These are phyloP conservation scores for Polietes domitor DNA, from an alignment of 2,888 invertebrate genomes.

Conservation along the genomic window DNA sequence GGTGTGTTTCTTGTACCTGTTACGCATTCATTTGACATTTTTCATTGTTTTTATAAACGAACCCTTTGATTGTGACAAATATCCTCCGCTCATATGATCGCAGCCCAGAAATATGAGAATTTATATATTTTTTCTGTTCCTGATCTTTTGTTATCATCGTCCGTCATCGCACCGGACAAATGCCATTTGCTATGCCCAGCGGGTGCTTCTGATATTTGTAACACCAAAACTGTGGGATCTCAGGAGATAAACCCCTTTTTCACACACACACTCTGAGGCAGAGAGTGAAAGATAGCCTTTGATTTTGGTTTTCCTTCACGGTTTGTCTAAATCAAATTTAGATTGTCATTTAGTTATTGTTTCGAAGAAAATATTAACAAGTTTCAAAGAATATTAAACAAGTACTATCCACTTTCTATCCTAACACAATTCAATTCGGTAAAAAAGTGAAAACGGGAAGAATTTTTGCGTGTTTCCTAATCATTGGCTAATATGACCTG, in stretches of 20 bases:
- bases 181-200: slow-evolving; percentile 1
- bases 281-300: not conserved
- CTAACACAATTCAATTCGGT: no score
- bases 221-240: not conserved
- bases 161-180: not conserved
- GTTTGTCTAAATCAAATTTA: not conserved
- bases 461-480: no score
- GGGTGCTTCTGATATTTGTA: not conserved
- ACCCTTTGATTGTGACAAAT: slow-evolving; percentile 12
- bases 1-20: slow-evolving; percentile 42
- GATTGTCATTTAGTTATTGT: no score
- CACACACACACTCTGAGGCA: not conserved
- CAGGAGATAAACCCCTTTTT: not conserved
- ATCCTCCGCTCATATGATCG: not conserved
- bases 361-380: no score
- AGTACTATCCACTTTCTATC: no score
- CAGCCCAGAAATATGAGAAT: not conserved
- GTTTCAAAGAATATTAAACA: no score
- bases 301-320: not conserved
- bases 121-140: no score
- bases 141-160: not conserved
- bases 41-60: not conserved
- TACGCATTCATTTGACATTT: slow-evolving; percentile 36
- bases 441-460: no score
- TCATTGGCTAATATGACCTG: no score